Conservation (phyloP, 92 coral and sea anemone species). For the Zoanthus solanderi region DNA sequence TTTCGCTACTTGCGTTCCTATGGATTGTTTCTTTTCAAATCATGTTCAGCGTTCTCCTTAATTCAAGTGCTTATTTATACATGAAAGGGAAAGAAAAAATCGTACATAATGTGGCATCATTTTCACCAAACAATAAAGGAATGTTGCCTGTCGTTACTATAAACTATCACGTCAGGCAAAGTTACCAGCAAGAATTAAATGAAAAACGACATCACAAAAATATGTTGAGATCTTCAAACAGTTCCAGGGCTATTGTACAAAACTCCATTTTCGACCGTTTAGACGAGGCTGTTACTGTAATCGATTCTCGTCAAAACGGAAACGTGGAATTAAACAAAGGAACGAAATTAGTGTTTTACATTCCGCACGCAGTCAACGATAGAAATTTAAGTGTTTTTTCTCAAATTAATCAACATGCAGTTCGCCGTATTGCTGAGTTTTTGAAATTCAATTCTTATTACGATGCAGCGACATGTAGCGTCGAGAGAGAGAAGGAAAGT, state of each 20-base stretch:
- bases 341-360: neutral
- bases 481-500: neutral
- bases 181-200: neutral
- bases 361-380: neutral
- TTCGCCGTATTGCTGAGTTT: constrained; percentile 16
- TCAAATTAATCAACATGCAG: neutral
- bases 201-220: neutral
- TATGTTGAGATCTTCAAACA: neutral
- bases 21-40: constrained; percentile 28
- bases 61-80: neutral
- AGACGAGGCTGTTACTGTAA: neutral
- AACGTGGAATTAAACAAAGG: neutral
- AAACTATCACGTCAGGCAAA: neutral
- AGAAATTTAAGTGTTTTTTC: neutral
- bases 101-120: neutral
- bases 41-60: neutral
- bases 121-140: neutral
- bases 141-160: too few relatives aligned
- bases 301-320: constrained; percentile 16
- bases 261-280: neutral
- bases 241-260: neutral
- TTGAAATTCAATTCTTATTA: neutral
- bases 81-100: too few relatives aligned
- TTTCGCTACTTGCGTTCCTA: neutral
- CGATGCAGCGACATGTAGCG: constrained; percentile 27